Conservation (phyloP, 2,113 vertebrate species). For the Notothenia coriiceps region DNA sequence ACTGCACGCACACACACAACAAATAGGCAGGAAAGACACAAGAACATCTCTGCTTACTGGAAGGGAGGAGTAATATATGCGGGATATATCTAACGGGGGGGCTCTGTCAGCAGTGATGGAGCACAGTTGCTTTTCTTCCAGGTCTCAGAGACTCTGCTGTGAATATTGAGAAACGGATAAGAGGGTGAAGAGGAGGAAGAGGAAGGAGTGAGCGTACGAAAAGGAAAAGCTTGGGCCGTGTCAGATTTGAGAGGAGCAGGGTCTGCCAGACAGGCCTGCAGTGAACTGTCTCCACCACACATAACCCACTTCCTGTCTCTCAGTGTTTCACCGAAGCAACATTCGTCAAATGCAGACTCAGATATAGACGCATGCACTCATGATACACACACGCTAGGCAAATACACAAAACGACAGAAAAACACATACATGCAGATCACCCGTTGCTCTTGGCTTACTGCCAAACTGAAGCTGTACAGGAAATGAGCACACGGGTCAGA, state of each 20-base stretch:
- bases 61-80: constrained; percentile 53
- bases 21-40: constrained; percentile 26
- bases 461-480: constrained; percentile 87
- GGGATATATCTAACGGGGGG: constrained; percentile 42
- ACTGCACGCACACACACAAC: background rate
- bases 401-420: constrained; percentile 29
- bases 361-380: constrained; percentile 5
- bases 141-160: constrained; percentile 22
- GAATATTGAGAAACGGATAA: constrained; percentile 39
- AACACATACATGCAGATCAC: constrained; percentile 83
- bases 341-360: constrained; percentile 59
- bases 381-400: constrained; percentile 41
- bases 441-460: constrained; percentile 91
- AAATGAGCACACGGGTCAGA: constrained; percentile 91
- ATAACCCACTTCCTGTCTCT: constrained; percentile 88
- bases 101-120: constrained; percentile 7
- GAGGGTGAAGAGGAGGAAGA: background rate
- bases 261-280: constrained; percentile 84
- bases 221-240: constrained; percentile 11
- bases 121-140: constrained; percentile 16
- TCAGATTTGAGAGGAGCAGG: constrained; percentile 79
- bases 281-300: constrained; percentile 84
- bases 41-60: constrained; percentile 62
- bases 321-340: constrained; percentile 69
- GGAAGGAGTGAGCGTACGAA: background rate